phyloP scores from a whole-genome alignment of 2,888 invertebrate genomes.

The Caenorhabditis becei region DNA sequence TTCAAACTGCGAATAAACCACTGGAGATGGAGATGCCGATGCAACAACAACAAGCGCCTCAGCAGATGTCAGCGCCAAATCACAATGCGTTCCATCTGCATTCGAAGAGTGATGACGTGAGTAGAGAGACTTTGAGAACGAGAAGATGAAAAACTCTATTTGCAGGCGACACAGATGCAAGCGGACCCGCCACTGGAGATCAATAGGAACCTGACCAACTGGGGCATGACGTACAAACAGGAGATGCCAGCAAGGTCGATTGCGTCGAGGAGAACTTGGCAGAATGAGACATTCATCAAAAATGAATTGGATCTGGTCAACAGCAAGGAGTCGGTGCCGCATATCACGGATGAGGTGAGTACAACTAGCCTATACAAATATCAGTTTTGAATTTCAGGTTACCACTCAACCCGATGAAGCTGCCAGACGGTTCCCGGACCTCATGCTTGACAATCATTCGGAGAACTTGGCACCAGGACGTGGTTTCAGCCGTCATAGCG shows the following conservation, averaged over 20 bases:
- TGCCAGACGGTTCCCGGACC: conserved; percentile 47
- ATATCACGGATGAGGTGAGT: conserved; percentile 64
- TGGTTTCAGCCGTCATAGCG: conserved; percentile 39
- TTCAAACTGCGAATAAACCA: conserved; percentile 55
- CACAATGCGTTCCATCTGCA: conserved; percentile 63
- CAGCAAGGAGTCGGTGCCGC: conserved; percentile 72
- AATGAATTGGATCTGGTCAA: conserved; percentile 75
- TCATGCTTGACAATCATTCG: conserved; percentile 49
- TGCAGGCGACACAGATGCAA: conserved; percentile 53
- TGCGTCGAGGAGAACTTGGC: conserved; percentile 76
- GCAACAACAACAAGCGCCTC: conserved; percentile 36
- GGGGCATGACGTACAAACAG: conserved; percentile 76
- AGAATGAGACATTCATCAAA: conserved; percentile 77
- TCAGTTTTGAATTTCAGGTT: too few species aligned
- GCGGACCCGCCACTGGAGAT: conserved; percentile 80
- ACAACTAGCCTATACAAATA: too few species aligned
- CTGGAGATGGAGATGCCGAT: conserved; percentile 44
- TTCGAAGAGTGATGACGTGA: conserved; percentile 56
- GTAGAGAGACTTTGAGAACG: not conserved
- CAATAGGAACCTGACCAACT: conserved; percentile 80
- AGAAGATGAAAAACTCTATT: not conserved
- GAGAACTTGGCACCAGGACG: conserved; percentile 50
- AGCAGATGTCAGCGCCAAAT: conserved; percentile 46
- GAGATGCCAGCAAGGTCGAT: conserved; percentile 44
- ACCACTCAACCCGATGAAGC: conserved; percentile 61